phyloP scores from a whole-genome alignment of 2,888 invertebrate species.

The Micoletzkya japonica region DNA sequence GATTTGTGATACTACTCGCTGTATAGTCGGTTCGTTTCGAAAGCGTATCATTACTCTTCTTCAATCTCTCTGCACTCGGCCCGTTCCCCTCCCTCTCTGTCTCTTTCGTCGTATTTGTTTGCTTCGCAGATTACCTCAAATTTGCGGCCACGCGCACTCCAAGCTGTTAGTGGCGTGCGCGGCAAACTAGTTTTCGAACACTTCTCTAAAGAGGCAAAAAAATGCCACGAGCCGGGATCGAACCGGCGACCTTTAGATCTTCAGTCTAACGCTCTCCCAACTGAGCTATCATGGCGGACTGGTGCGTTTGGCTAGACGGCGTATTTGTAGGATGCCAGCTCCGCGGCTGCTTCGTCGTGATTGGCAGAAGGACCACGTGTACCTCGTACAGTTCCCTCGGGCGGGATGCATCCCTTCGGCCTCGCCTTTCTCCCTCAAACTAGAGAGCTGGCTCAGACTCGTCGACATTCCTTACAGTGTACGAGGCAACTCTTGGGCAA shows the following conservation, averaged over 20 bases:
- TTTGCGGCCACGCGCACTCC: too few species aligned
- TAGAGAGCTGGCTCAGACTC: constrained; percentile 91
- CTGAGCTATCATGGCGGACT: constrained; percentile 50
- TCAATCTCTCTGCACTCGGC: background rate
- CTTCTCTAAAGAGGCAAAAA: background rate
- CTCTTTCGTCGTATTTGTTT: background rate
- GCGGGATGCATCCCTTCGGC: constrained; percentile 82
- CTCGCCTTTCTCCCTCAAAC: constrained; percentile 90
- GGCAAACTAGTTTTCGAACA: too few species aligned
- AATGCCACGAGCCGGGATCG: constrained; percentile 57
- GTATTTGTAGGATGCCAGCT: constrained; percentile 37
- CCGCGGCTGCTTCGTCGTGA: constrained; percentile 51
- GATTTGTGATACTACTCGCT: too few species aligned
- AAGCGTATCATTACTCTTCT: too few species aligned
- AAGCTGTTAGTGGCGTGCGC: too few species aligned
- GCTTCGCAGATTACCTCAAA: background rate
- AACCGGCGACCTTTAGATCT: constrained; percentile 61
- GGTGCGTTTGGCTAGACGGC: background rate
- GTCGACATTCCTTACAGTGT: constrained; percentile 92
- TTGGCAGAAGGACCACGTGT: constrained; percentile 76
- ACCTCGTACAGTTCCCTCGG: constrained; percentile 89
- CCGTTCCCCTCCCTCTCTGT: background rate
- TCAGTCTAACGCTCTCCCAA: constrained; percentile 62
- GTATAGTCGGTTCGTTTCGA: too few species aligned
- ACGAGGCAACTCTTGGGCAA: too few species aligned